phyloP scores from a whole-genome alignment of 2,113 vertebrate genomes.

The Actinemys pallida region DNA sequence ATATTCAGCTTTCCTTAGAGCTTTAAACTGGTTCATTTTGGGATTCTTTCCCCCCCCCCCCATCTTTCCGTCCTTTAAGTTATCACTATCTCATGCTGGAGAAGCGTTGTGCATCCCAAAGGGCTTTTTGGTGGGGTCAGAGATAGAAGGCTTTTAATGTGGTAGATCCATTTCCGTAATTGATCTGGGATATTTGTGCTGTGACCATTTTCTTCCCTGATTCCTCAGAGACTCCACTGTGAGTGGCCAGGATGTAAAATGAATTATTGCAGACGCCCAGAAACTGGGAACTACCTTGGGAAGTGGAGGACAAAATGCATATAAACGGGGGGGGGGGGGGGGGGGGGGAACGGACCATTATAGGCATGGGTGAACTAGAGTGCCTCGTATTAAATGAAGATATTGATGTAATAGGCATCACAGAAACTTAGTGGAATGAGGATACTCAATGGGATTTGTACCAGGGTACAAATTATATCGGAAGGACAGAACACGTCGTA shows the following conservation, averaged over 20 bases:
- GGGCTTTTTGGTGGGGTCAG: constrained; percentile 24
- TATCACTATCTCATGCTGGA: fast-evolving
- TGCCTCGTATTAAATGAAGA: too few species aligned
- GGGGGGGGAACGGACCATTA: background rate
- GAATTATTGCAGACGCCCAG: background rate
- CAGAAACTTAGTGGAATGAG: too few species aligned
- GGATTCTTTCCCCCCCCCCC: background rate
- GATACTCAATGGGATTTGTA: too few species aligned
- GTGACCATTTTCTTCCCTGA: background rate
- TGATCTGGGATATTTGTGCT: constrained; percentile 32
- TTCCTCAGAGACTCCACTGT: constrained; percentile 33
- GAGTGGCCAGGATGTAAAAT: background rate
- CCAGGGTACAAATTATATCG: too few species aligned
- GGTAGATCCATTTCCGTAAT: constrained; percentile 29
- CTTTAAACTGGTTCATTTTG: background rate
- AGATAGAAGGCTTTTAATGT: constrained; percentile 36
- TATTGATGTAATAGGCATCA: too few species aligned
- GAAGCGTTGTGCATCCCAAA: background rate
- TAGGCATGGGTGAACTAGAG: background rate
- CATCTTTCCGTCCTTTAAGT: background rate
- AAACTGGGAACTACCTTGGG: background rate
- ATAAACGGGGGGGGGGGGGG: background rate
- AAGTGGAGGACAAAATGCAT: background rate
- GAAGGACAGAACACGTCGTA: too few species aligned
- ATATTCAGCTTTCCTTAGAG: background rate